phyloP scores from a whole-genome alignment of 2,888 invertebrate species.

The Sarcophaga caerulescens region DNA sequence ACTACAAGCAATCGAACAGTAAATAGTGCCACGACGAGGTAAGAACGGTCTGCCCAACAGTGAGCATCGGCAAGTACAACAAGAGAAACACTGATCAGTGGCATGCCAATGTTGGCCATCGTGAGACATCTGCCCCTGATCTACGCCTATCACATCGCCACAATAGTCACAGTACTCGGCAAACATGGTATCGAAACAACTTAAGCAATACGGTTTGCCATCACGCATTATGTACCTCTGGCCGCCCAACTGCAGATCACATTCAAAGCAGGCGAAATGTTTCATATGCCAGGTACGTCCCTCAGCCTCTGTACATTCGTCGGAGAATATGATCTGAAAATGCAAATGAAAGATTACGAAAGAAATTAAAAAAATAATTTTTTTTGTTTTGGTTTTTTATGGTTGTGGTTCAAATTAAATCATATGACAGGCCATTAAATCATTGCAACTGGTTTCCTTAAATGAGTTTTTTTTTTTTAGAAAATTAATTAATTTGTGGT shows the following conservation, averaged over 20 bases:
- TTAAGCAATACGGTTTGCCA: constrained; percentile 95
- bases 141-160: constrained; percentile 96
- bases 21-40: constrained; percentile 95
- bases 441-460: constrained; percentile 5
- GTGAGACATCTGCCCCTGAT: constrained; percentile 99
- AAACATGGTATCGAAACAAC: constrained; percentile 97
- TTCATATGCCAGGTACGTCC: constrained; percentile 99
- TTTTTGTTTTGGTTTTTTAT: background rate
- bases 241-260: constrained; percentile 96
- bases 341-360: background rate
- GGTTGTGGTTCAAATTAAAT: background rate
- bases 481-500: constrained; percentile 40
- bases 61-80: constrained; percentile 90
- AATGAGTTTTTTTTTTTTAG: background rate
- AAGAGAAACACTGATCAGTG: constrained; percentile 95
- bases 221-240: constrained; percentile 98
- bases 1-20: constrained; percentile 96
- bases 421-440: background rate
- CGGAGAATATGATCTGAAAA: constrained; percentile 95
- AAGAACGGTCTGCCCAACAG: constrained; percentile 93
- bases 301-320: constrained; percentile 99
- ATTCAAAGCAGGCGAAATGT: constrained; percentile 98
- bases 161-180: constrained; percentile 98
- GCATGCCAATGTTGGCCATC: constrained; percentile 99
- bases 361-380: background rate